A percentile compares a stretch with the other conserved stretches of the same genome.
phyloP scores from a whole-genome alignment of 2,113 vertebrate genomes.

The Cyanoliseus patagonus region DNA sequence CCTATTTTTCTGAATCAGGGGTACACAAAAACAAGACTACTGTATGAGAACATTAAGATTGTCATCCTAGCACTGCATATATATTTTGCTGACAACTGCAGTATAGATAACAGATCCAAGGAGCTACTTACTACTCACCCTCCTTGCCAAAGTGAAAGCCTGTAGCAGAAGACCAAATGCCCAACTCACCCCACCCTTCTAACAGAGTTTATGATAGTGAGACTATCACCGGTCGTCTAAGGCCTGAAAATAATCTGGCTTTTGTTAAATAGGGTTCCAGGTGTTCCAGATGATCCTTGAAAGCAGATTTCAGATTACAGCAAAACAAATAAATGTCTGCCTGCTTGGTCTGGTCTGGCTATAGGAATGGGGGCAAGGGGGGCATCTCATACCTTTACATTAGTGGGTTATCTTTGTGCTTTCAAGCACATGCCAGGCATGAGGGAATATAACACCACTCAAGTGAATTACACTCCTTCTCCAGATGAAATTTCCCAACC shows the following conservation, averaged over 20 bases:
- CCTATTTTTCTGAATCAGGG: neutral
- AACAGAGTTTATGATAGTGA: neutral
- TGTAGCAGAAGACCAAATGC: neutral
- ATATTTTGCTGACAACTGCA: neutral
- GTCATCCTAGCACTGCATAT: neutral
- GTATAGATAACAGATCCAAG: neutral
- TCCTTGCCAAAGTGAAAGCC: neutral
- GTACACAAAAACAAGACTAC: neutral
- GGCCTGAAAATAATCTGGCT: neutral
- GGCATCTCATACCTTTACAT: neutral
- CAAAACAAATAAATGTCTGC: neutral
- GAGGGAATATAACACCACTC: neutral
- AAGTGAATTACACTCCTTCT: neutral
- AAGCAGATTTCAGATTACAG: neutral
- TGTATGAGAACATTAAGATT: neutral
- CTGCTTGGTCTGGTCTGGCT: neutral
- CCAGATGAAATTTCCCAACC: neutral
- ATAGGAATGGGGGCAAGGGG: fast-evolving
- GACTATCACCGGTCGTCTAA: neutral
- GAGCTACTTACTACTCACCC: neutral
- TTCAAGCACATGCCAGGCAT: neutral
- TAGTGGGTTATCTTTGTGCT: neutral
- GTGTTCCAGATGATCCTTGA: neutral
- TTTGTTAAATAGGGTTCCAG: neutral
- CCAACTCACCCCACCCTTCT: neutral